A percentile compares a stretch with the other conserved stretches of the same genome.
Evolutionary conservation across 2,797 vertebrate genomes (phyloP).

Genomic region (Poecilia picta): DNA sequence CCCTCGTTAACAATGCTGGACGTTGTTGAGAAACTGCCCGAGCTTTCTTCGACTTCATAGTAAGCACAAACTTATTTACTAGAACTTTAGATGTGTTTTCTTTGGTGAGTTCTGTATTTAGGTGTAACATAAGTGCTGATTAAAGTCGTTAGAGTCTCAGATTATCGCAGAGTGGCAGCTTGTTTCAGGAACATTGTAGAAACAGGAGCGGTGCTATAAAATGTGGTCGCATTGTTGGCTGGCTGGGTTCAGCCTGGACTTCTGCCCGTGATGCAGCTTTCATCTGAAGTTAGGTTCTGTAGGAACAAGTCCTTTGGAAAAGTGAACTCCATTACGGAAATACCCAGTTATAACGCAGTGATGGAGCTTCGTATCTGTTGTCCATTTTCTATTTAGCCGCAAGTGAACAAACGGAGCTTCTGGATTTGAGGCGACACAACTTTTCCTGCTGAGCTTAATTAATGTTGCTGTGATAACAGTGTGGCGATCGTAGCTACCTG

Average conservation of each 20-base stretch:
- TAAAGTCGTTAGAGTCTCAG: constrained; percentile 50
- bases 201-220: background rate
- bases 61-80: constrained; percentile 53
- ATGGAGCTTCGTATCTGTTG: background rate
- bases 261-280: constrained; percentile 36
- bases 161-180: constrained; percentile 18
- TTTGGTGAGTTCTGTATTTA: constrained; percentile 69
- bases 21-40: constrained; percentile 27
- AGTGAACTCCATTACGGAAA: constrained; percentile 1
- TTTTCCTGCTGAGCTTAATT: background rate
- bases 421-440: background rate
- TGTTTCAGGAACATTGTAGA: background rate
- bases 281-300: background rate
- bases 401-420: background rate
- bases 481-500: background rate
- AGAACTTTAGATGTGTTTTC: constrained; percentile 66
- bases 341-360: background rate
- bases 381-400: background rate
- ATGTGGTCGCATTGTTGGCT: constrained; percentile 18
- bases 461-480: background rate
- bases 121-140: constrained; percentile 61
- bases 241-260: constrained; percentile 18
- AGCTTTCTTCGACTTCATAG: constrained; percentile 63
- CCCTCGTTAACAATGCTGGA: constrained; percentile 35
- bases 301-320: background rate